A percentile compares a stretch with the other conserved stretches of the same genome.
Evolutionary conservation across 2,113 vertebrate genomes (phyloP).

Genomic region (Sturnus vulgaris): DNA sequence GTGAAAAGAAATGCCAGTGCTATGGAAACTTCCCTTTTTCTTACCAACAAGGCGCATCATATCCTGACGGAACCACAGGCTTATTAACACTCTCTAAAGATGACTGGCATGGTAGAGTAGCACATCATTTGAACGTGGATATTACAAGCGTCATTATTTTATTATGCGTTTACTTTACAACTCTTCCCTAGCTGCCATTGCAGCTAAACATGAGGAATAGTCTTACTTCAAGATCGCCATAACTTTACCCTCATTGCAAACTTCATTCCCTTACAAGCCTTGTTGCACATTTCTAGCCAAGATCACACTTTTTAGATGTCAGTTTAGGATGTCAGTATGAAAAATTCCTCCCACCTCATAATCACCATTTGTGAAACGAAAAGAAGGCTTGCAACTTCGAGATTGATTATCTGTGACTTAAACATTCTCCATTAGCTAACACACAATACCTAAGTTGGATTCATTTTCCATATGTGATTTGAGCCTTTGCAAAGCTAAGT

Average conservation of each 20-base stretch:
- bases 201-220: neutral
- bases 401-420: too few relatives aligned
- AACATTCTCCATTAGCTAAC: neutral
- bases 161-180: neutral
- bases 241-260: neutral
- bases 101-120: neutral
- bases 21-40: neutral
- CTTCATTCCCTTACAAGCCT: neutral
- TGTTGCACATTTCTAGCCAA: neutral
- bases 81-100: neutral
- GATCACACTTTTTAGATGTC: neutral
- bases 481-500: neutral
- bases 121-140: neutral
- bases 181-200: neutral
- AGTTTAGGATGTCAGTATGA: neutral
- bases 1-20: neutral
- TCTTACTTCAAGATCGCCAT: neutral
- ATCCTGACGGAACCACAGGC: neutral
- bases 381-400: neutral
- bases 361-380: neutral
- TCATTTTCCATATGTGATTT: neutral
- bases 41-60: neutral
- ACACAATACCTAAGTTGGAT: rapidly evolving
- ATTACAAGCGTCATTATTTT: neutral
- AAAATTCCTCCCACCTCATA: neutral